Conservation (phyloP, 2,113 vertebrate genomes). For the Andinoacara biseriatus region DNA sequence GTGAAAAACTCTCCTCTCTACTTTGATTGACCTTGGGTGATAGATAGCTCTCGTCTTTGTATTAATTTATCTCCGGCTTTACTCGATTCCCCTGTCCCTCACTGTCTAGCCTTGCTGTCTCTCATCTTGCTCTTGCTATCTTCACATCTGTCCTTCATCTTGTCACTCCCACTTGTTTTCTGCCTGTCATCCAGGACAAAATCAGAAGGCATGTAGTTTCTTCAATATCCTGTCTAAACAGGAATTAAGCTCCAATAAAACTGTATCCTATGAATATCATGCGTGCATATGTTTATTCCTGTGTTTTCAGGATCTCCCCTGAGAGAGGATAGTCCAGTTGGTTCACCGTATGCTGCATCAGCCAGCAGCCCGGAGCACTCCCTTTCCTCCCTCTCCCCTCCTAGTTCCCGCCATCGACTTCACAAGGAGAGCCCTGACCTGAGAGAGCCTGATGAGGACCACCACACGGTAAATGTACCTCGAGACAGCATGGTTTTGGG, state of each 20-base stretch:
- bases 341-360: slow-evolving; percentile 73
- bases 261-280: not conserved
- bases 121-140: slow-evolving; percentile 4
- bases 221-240: not conserved
- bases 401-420: slow-evolving; percentile 72
- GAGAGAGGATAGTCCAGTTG: slow-evolving; percentile 76
- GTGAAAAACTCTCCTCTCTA: not conserved
- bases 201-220: slow-evolving; percentile 11
- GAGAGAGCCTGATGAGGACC: slow-evolving; percentile 76
- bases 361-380: slow-evolving; percentile 81
- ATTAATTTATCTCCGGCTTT: slow-evolving; percentile 47
- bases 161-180: slow-evolving; percentile 43
- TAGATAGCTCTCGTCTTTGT: slow-evolving; percentile 57
- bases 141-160: slow-evolving; percentile 57
- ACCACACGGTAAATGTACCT: slow-evolving; percentile 71
- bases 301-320: slow-evolving; percentile 72
- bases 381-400: slow-evolving; percentile 74
- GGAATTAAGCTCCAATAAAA: not conserved
- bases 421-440: slow-evolving; percentile 75
- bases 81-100: slow-evolving; percentile 44
- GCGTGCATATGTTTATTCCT: slow-evolving; percentile 14
- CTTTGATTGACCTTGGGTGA: slow-evolving; percentile 46
- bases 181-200: slow-evolving; percentile 20
- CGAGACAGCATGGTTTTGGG: not conserved
- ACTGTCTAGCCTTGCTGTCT: not conserved